Percentiles rank a stretch among this genome's conserved stretches.
Evolutionary conservation across 2,797 vertebrate species (phyloP).

Genomic region (Menidia menidia): DNA sequence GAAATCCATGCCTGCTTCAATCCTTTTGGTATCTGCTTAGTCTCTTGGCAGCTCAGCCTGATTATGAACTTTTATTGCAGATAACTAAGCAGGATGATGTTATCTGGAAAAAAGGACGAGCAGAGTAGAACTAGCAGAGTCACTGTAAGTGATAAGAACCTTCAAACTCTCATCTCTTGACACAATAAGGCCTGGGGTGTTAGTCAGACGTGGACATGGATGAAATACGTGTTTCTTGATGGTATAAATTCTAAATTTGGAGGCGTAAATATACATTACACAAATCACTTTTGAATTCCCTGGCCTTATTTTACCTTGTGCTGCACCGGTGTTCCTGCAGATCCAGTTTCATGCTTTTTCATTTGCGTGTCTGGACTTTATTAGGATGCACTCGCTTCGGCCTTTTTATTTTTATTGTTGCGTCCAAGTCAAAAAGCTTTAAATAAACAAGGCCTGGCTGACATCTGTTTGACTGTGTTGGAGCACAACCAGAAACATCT

Average conservation of each 20-base stretch:
- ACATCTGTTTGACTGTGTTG: slow-evolving; percentile 62
- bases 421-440: slow-evolving; percentile 40
- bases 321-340: slow-evolving; percentile 27
- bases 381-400: slow-evolving; percentile 37
- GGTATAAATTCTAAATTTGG: too few relatives aligned
- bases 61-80: slow-evolving; percentile 15
- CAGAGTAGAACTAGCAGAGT: neutral
- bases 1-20: neutral
- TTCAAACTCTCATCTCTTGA: neutral
- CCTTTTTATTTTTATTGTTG: slow-evolving; percentile 42
- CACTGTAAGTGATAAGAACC: too few relatives aligned
- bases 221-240: too few relatives aligned
- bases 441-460: slow-evolving; percentile 44
- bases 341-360: slow-evolving; percentile 45
- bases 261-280: too few relatives aligned
- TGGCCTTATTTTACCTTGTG: slow-evolving; percentile 24
- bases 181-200: neutral
- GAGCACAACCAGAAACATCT: slow-evolving; percentile 44
- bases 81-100: neutral
- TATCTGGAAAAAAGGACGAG: neutral
- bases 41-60: neutral
- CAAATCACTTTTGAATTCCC: neutral
- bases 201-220: neutral
- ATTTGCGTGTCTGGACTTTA: slow-evolving; percentile 42
- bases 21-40: slow-evolving; percentile 20